These are phyloP conservation scores for Sus cebifrons DNA, from an alignment of 2,797 vertebrate genomes.

Conservation along the genomic window DNA sequence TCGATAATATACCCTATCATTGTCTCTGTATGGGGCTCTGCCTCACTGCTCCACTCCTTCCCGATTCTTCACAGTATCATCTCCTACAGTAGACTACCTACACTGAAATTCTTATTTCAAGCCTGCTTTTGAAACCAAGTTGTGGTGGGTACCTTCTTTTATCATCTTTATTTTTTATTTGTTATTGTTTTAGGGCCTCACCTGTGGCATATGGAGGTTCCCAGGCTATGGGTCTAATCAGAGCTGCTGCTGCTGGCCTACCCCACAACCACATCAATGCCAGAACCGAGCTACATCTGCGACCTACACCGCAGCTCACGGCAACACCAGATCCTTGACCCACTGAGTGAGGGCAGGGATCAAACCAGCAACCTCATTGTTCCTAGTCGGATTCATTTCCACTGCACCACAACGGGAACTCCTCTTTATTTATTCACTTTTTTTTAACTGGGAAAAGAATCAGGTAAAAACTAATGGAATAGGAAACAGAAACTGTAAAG, in stretches of 20 bases:
- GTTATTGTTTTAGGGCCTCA: too few relatives aligned
- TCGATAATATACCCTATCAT: background rate
- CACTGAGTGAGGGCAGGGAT: too few relatives aligned
- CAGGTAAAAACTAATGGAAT: background rate
- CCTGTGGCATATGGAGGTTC: too few relatives aligned
- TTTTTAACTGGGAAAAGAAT: background rate
- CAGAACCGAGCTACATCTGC: too few relatives aligned
- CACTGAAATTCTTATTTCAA: background rate
- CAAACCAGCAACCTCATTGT: too few relatives aligned
- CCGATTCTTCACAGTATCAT: background rate
- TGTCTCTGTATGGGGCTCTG: background rate
- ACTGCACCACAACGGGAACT: too few relatives aligned
- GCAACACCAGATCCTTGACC: too few relatives aligned
- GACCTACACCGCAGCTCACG: too few relatives aligned
- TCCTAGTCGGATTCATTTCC: too few relatives aligned
- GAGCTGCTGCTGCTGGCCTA: too few relatives aligned
- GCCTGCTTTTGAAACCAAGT: background rate
- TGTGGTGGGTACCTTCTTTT: background rate
- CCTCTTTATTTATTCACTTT: background rate
- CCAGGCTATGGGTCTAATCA: too few relatives aligned
- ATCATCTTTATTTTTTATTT: background rate
- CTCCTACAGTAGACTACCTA: background rate
- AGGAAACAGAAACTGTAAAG: constrained; percentile 1
- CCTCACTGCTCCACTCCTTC: background rate
- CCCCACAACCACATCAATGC: too few relatives aligned